Evolutionary conservation across 2,797 vertebrate species (phyloP), one percentile per base, ranked within the genome.

Genomic region (Phoxinus dragarum): DNA sequence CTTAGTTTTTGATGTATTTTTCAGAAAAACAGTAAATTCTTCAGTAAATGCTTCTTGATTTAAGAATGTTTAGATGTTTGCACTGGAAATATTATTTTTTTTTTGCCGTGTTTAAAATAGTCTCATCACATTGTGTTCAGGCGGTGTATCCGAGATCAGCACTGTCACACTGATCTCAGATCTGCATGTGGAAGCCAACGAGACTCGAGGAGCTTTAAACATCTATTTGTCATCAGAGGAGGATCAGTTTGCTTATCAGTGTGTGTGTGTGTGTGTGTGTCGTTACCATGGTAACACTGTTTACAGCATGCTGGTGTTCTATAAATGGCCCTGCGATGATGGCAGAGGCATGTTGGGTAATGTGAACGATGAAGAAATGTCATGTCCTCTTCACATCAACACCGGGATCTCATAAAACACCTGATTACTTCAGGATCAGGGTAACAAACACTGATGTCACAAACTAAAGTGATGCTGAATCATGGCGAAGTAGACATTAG

Each of bases 201-300:
- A 19, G 44, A 74, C 27, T 17, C 8, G 89, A 92, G 94, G 93
- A 90, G 93, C 90, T 93, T 92, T 91, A 92, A 93, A 92, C 92
- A 95, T 95, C 94, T 92, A 94, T 95, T 94, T 94, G 89, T 94
- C 95, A 79, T 61, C 76, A 64, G 59, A 21, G 42, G 92, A 93
- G 93, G 64, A 34, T 23, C 61, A 94, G 96, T 96, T 93, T 91
- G 88, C 94, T 94, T 92, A 91, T 95, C 95, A 94, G 95, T 95
- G 94, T 95, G 93, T 94, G 93, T 93, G 91, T 93, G 91, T 93
- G 19, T 95, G 93, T 94, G 93, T 93, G 91, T 93, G 91, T 93
- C 88, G 96, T 98, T 97, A 94, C 97, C 96, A 97, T 97, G 95
- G 96, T 94, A 96, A 98, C 96, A 38, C 90, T 96, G 93, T 96